phyloP scores from a whole-genome alignment of 2,113 vertebrate genomes.

The Acrocephalus arundinaceus region DNA sequence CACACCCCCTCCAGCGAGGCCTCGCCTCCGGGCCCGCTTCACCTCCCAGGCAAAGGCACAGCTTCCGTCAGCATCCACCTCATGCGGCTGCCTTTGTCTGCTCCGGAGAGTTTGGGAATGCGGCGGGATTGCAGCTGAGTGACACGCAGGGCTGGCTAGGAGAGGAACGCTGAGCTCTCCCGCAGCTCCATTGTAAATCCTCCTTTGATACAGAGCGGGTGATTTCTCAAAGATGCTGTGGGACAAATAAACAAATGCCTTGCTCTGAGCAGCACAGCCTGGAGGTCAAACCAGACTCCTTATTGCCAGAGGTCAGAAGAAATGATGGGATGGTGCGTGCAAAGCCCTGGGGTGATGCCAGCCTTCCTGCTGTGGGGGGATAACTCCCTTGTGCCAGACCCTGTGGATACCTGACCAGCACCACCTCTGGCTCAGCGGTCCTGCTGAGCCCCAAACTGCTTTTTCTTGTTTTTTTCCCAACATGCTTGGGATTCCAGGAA shows the following conservation, averaged over 20 bases:
- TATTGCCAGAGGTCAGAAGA: background rate
- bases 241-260: background rate
- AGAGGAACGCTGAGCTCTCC: background rate
- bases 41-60: background rate
- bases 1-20: background rate
- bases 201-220: background rate
- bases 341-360: background rate
- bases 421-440: background rate
- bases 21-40: background rate
- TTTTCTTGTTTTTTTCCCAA: background rate
- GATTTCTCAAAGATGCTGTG: background rate
- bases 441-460: background rate
- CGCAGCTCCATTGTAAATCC: background rate
- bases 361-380: rapidly evolving
- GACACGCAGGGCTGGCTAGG: background rate
- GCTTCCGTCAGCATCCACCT: background rate
- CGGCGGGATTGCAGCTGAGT: background rate
- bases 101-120: background rate
- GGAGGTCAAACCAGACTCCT: background rate
- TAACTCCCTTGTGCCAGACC: background rate
- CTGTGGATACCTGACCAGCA: background rate
- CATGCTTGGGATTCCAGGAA: rapidly evolving
- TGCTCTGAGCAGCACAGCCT: background rate
- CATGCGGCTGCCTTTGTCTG: background rate
- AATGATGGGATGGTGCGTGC: background rate